These are phyloP conservation scores for Pluvialis apricaria DNA, from an alignment of 2,113 vertebrate species.

Conservation along the genomic window DNA sequence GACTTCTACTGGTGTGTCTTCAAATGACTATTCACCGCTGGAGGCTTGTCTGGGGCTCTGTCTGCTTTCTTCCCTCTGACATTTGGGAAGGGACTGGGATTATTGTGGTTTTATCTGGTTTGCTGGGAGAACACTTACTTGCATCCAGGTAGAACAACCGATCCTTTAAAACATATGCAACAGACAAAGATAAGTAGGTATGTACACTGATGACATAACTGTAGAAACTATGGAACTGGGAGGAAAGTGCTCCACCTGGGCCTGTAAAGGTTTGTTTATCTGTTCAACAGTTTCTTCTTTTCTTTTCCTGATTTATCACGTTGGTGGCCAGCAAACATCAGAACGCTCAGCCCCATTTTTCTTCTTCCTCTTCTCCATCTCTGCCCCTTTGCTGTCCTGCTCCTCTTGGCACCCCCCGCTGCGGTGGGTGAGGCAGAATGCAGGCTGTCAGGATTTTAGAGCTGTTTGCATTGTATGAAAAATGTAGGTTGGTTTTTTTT, in stretches of 20 bases:
- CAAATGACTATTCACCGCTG: background rate
- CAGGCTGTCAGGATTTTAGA: background rate
- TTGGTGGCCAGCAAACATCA: background rate
- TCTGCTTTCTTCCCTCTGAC: background rate
- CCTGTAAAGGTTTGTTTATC: background rate
- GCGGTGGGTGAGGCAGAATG: background rate
- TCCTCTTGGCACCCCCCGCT: background rate
- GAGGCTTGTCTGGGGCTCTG: background rate
- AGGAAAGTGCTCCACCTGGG: background rate
- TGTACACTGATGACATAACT: no score
- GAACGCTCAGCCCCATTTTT: rapidly evolving
- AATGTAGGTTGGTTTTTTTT: background rate
- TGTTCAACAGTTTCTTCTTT: background rate
- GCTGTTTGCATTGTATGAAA: background rate
- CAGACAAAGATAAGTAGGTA: no score
- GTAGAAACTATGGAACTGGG: background rate
- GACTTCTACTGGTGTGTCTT: background rate
- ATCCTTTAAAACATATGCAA: background rate
- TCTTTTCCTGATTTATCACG: background rate
- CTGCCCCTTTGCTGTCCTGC: background rate
- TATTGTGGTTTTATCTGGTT: background rate
- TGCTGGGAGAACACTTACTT: background rate
- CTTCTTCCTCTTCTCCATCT: background rate
- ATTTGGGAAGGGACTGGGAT: background rate
- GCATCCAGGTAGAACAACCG: background rate